phyloP scores from a whole-genome alignment of 1,140 invertebrate genomes.

The Harlomillsia oculata region DNA sequence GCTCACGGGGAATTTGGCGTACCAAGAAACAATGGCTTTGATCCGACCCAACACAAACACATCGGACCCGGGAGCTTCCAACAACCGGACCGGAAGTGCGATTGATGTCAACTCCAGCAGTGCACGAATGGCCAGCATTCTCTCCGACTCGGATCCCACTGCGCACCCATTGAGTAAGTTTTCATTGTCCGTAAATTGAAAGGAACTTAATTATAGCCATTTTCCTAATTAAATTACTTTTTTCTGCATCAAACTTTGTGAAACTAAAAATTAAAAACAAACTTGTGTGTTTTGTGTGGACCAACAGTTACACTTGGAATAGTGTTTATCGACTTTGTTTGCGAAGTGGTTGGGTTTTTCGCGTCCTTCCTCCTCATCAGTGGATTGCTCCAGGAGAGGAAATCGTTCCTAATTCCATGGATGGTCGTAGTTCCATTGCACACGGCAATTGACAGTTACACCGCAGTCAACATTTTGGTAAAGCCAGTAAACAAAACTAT shows the following conservation, averaged over 20 bases:
- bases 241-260: neutral
- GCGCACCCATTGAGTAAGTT: neutral
- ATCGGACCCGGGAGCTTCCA: too few species aligned
- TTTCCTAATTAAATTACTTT: neutral
- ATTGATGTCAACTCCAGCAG: too few species aligned
- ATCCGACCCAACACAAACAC: too few species aligned
- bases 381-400: constrained; percentile 22
- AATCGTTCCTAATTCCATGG: constrained; percentile 21
- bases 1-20: constrained; percentile 1
- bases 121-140: too few species aligned
- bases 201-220: neutral
- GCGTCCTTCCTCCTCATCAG: constrained; percentile 19
- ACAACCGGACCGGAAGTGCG: too few species aligned
- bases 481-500: too few species aligned
- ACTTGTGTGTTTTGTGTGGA: neutral
- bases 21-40: neutral
- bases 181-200: neutral
- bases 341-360: constrained; percentile 24
- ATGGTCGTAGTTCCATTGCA: constrained; percentile 28
- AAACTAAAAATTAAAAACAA: neutral
- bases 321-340: constrained; percentile 16
- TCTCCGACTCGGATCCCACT: neutral
- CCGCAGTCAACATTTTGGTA: constrained; percentile 19
- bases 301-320: neutral
- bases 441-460: constrained; percentile 18